phyloP scores from a whole-genome alignment of 1,140 invertebrate genomes.

The Melipona quadrifasciata region DNA sequence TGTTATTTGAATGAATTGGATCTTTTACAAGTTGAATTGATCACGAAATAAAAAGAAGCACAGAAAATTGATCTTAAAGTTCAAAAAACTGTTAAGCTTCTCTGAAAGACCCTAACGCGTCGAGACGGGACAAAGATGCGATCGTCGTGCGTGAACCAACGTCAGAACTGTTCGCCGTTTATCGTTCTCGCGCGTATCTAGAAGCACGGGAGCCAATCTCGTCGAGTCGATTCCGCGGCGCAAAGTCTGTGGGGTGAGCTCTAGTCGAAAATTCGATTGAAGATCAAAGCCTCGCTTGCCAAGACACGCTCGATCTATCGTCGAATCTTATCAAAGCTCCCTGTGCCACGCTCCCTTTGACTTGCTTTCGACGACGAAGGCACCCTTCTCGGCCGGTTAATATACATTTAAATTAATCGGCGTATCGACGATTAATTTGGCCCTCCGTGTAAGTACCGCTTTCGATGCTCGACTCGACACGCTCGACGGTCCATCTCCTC shows the following conservation, averaged over 20 bases:
- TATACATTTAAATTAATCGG: conserved; percentile 35
- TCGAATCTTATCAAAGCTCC: not conserved
- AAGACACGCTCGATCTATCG: conserved; percentile 24
- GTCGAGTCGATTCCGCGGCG: not conserved
- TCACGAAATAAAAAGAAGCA: no score
- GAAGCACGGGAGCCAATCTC: not conserved
- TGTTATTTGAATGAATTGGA: no score
- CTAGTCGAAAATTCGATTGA: not conserved
- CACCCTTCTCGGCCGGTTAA: not conserved
- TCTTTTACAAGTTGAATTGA: no score
- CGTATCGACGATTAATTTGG: not conserved
- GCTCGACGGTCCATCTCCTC: no score
- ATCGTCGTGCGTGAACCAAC: not conserved
- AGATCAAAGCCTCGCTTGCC: conserved; percentile 9
- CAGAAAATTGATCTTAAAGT: no score
- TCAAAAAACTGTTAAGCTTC: not conserved
- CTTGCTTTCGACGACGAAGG: not conserved
- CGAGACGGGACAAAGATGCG: not conserved
- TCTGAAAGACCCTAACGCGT: no score
- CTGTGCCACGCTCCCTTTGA: not conserved
- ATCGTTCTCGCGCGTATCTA: not conserved
- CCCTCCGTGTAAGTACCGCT: not conserved
- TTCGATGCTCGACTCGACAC: not conserved
- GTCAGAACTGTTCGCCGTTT: not conserved
- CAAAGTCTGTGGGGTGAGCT: not conserved